A percentile compares a stretch with the other conserved stretches of the same genome.
Conservation (phyloP, 35 echinoderm and acorn worm species). For the Acanthaster planci region DNA sequence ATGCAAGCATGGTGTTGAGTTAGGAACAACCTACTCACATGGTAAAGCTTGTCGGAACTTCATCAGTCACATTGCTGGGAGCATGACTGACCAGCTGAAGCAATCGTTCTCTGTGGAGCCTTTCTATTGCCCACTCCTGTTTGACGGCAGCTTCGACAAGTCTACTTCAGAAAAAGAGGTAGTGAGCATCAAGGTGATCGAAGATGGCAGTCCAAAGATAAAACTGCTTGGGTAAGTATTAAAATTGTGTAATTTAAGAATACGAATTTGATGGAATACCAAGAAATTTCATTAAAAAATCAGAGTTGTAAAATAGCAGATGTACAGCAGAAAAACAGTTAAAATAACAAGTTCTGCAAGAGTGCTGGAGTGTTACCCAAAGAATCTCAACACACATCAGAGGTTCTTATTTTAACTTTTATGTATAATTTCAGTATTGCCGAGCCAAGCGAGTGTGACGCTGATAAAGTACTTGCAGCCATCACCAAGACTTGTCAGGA, state of each 20-base stretch:
- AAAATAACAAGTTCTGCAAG: no score
- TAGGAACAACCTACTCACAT: background rate
- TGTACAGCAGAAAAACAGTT: background rate
- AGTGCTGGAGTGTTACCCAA: no score
- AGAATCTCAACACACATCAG: no score
- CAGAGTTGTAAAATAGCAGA: background rate
- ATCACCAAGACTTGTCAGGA: background rate
- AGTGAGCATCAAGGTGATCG: background rate
- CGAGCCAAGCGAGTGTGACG: background rate
- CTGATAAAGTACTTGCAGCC: background rate
- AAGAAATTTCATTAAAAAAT: background rate
- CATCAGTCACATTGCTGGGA: background rate
- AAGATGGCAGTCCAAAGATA: background rate
- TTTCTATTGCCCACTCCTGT: background rate
- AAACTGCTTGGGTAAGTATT: background rate
- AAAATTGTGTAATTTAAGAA: no score
- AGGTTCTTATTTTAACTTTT: background rate
- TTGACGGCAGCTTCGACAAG: background rate
- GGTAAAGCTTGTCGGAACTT: background rate
- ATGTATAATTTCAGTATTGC: background rate
- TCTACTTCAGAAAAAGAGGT: background rate
- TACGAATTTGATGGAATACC: background rate
- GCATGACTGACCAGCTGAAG: background rate
- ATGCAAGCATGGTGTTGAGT: background rate
- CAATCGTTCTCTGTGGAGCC: background rate